Base-by-base conservation (phyloP, 1,140 invertebrate genomes). In the Drosophila arizonae region DNA sequence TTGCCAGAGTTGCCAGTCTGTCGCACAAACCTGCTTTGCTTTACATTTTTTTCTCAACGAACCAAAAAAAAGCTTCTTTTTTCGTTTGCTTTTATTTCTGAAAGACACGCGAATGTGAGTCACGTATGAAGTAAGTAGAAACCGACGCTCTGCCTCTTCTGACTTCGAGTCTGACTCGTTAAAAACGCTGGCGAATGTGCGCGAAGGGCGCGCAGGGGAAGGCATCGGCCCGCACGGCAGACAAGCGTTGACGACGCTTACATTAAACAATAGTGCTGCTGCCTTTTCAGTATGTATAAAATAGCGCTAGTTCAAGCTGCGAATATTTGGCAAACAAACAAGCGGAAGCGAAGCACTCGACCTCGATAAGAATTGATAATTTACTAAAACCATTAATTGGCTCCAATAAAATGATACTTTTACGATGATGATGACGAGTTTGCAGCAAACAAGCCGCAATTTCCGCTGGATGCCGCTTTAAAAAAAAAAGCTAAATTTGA, bases 21-120 rank as follows among this genome's bases (percentile, higher is more conserved):
- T 74, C 64, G 81, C 69, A 80, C 64, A 88, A 88, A 88, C 84
- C 84, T 88, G 84, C 85, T 88, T 87, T 88, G 84, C 80, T 88
- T 88, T 88, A 87, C 82, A 86, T 86, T 86, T 86, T 86, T 74
- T 76, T 81, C 62, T 60, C 84, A 77, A 77, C 70, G 80, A 46
- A 48, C 36, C 36, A 56, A 36, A 15, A 73, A 72, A 61, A 69
- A 69, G 52, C 51, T 56, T 58, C 45, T 69, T 70, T 73, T 79
- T 87, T 87, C 84, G 76, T 86, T 86, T 87, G 79, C 79, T 87
- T 87, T 86, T 86, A 81, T 86, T 87, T 82, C 76, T 74, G 73
- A 79, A 84, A 87, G 84, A 87, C 84, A 87, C 84, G 84, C 84
- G 84, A 87, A 88, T 87, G 84, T 87, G 84, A 87, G 84, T 87